A percentile compares a stretch with the other conserved stretches of the same genome.
These are phyloP conservation scores for Megaceryle maxima DNA, from an alignment of 2,113 vertebrate genomes.

Conservation along the genomic window DNA sequence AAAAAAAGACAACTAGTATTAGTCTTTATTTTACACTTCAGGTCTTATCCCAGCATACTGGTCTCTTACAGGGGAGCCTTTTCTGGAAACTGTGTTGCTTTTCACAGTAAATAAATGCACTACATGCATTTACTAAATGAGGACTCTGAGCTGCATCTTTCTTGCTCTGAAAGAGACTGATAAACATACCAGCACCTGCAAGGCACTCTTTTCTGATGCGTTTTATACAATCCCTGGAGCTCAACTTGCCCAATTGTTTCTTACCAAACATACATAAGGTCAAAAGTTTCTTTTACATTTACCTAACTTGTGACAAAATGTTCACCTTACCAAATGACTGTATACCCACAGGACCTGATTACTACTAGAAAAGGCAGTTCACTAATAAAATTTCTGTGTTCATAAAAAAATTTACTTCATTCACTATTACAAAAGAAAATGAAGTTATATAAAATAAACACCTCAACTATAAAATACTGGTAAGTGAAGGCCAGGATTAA, in stretches of 20 bases:
- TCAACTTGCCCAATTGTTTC: neutral
- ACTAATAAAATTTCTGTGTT: neutral
- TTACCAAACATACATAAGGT: neutral
- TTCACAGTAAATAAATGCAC: neutral
- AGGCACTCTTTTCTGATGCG: neutral
- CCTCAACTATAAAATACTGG: neutral
- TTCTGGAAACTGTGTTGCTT: neutral
- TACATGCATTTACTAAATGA: neutral
- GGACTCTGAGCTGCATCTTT: neutral
- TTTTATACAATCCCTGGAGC: neutral
- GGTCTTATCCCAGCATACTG: neutral
- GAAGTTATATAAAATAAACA: neutral
- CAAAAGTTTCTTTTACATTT: neutral
- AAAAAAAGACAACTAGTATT: neutral
- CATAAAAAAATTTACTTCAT: neutral
- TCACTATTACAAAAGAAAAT: neutral
- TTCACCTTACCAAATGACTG: neutral
- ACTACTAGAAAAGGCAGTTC: neutral
- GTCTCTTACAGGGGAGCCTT: neutral
- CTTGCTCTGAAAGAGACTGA: neutral
- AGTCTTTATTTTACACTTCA: neutral
- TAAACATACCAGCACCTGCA: neutral
- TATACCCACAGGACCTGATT: rapidly evolving
- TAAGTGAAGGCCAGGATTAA: neutral
- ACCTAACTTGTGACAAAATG: neutral